Evolutionary conservation across 2,113 vertebrate genomes (phyloP).

Genomic region (Burhinus bistriatus): DNA sequence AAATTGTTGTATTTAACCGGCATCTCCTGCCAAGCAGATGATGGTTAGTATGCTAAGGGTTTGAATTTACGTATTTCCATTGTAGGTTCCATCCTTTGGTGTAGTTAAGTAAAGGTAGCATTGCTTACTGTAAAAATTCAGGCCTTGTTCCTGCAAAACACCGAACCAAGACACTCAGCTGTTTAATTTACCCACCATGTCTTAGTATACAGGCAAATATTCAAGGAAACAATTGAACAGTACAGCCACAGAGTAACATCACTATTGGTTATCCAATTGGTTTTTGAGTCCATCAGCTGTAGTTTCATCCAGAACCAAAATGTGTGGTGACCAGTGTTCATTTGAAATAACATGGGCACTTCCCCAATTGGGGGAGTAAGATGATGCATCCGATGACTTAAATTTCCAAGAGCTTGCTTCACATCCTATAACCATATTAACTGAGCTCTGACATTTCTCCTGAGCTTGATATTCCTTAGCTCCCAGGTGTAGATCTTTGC

Average conservation of each 20-base stretch:
- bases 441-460: neutral
- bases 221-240: neutral
- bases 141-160: neutral
- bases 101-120: neutral
- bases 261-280: neutral
- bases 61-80: neutral
- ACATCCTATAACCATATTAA: neutral
- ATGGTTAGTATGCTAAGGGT: neutral
- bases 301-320: neutral
- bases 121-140: neutral
- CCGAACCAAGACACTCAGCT: neutral
- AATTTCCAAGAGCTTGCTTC: neutral
- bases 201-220: neutral
- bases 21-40: neutral
- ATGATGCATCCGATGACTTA: neutral
- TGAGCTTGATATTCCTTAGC: neutral
- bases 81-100: neutral
- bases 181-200: neutral
- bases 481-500: neutral
- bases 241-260: neutral
- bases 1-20: neutral
- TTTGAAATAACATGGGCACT: neutral
- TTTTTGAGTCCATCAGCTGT: neutral
- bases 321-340: rapidly evolving
- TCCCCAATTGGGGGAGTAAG: neutral